Percentiles rank a stretch among this genome's conserved stretches.
These are phyloP conservation scores for Glaucidium brasilianum DNA, from an alignment of 2,113 vertebrate genomes.

Conservation along the genomic window DNA sequence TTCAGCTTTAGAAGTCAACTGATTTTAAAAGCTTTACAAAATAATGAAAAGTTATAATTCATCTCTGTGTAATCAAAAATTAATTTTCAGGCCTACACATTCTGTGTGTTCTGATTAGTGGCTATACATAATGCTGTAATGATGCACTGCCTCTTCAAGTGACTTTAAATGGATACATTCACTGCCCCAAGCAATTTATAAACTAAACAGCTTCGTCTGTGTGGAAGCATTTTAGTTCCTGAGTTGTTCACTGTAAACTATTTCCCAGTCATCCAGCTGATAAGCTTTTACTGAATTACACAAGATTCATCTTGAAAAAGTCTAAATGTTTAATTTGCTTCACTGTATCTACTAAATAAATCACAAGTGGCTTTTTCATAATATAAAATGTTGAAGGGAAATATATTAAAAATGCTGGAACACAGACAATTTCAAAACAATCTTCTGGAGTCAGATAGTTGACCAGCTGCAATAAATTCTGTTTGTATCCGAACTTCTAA, in stretches of 20 bases:
- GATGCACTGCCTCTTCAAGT: neutral
- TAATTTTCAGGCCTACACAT: neutral
- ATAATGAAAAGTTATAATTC: neutral
- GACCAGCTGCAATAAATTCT: slow-evolving; percentile 27
- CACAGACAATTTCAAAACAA: slow-evolving; percentile 22
- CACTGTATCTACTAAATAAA: slow-evolving; percentile 38
- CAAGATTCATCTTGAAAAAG: neutral
- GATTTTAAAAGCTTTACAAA: neutral
- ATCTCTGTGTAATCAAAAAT: neutral
- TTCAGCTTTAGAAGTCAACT: neutral
- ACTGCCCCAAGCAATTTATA: neutral
- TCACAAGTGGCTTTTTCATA: slow-evolving; percentile 9
- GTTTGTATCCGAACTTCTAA: neutral
- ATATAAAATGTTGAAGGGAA: slow-evolving; percentile 4
- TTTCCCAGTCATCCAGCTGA: neutral
- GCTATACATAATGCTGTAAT: neutral
- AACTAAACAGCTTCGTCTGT: neutral
- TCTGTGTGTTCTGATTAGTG: neutral
- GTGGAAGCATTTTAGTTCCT: neutral
- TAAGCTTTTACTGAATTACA: slow-evolving; percentile 29
- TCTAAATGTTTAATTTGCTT: slow-evolving; percentile 50
- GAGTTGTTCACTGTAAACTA: neutral
- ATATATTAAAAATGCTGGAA: slow-evolving; percentile 21
- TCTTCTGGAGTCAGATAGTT: neutral
- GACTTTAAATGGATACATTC: neutral